Percentiles rank a stretch among this genome's conserved stretches.
These are phyloP conservation scores for Leptopilina drosophilae DNA, from an alignment of 2,888 invertebrate species.

Conservation along the genomic window DNA sequence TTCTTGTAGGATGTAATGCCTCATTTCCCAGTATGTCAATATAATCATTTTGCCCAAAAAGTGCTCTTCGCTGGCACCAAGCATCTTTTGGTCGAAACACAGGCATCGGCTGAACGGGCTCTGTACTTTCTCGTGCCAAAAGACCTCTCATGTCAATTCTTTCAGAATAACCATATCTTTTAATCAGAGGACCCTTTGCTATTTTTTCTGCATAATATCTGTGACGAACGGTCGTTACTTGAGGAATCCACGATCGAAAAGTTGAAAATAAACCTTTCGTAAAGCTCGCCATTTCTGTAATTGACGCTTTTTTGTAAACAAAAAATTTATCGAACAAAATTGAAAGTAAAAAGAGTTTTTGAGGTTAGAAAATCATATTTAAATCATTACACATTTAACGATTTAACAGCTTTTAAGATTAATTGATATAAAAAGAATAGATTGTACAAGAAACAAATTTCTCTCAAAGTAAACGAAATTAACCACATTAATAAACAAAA, in stretches of 20 bases:
- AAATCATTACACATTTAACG: not conserved
- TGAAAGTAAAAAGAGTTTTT: not conserved
- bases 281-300: not conserved
- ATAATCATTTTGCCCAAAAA: conserved; percentile 98
- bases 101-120: conserved; percentile 81
- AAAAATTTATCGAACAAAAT: no score
- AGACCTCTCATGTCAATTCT: conserved; percentile 82
- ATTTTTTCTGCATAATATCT: conserved; percentile 80
- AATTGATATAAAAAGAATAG: not conserved
- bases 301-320: no score
- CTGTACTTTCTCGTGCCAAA: conserved; percentile 82
- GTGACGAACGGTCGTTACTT: conserved; percentile 76
- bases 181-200: conserved; percentile 80
- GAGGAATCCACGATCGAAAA: conserved; percentile 69
- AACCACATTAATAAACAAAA: not conserved
- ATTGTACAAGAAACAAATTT: not conserved
- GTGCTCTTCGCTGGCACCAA: conserved; percentile 88
- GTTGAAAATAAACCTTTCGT: conserved; percentile 21
- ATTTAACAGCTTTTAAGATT: not conserved
- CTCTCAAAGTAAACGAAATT: not conserved
- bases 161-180: conserved; percentile 83
- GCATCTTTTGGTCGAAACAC: conserved; percentile 84
- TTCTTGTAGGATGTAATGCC: conserved; percentile 87
- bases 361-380: not conserved
- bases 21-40: conserved; percentile 96